phyloP scores from a whole-genome alignment of 2,888 invertebrate genomes.

The Acanthococcus lagerstroemiae region DNA sequence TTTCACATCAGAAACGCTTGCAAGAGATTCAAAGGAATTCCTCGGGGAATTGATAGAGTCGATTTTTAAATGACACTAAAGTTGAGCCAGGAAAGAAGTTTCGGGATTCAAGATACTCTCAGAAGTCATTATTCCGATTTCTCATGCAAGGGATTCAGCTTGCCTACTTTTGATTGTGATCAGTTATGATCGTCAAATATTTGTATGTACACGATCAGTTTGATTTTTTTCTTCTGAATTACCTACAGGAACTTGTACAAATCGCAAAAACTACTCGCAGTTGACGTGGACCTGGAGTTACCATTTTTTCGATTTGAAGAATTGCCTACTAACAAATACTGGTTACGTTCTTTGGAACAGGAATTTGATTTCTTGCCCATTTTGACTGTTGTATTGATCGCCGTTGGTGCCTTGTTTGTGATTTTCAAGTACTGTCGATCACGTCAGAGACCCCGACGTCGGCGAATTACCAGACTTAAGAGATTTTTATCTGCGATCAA shows the following conservation, averaged over 20 bases:
- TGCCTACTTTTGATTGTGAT: no score
- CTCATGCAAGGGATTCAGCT: no score
- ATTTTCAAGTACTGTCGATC: constrained; percentile 33
- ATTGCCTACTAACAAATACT: background rate
- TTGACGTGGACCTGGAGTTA: constrained; percentile 42
- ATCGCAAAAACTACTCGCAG: constrained; percentile 61
- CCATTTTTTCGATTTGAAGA: constrained; percentile 36
- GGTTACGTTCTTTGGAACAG: constrained; percentile 26
- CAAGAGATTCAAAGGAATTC: no score
- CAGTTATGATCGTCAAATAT: no score
- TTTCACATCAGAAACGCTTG: no score
- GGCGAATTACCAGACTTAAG: constrained; percentile 11
- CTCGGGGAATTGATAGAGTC: no score
- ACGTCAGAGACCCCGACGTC: constrained; percentile 12
- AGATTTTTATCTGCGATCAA: constrained; percentile 17
- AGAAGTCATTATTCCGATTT: no score
- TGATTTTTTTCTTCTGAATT: no score
- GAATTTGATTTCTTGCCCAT: constrained; percentile 34
- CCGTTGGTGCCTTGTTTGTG: constrained; percentile 32
- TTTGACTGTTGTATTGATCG: constrained; percentile 31
- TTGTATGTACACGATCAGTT: no score
- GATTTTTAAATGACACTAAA: no score
- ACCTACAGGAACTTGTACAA: constrained; percentile 63
- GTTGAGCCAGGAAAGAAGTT: no score
- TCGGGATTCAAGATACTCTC: no score